A percentile compares a stretch with the other conserved stretches of the same genome.
These are phyloP conservation scores for Gopherus flavomarginatus DNA, from an alignment of 2,113 vertebrate genomes.

Conservation along the genomic window DNA sequence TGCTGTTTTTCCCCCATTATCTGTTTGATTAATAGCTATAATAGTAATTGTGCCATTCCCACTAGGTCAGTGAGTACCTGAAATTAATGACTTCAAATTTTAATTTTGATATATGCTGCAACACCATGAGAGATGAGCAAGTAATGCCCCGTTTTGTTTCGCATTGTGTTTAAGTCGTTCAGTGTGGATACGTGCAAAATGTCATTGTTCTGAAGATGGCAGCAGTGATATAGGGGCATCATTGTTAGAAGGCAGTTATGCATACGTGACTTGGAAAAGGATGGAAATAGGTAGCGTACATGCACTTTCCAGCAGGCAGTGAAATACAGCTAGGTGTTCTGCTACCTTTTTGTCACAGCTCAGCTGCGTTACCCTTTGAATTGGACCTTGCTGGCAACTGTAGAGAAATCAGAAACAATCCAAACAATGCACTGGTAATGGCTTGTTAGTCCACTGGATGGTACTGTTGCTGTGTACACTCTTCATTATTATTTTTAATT, in stretches of 20 bases:
- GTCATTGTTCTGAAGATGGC: not conserved
- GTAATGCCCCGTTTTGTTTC: not conserved
- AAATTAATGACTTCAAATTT: not conserved
- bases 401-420: not conserved
- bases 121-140: not conserved
- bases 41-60: not conserved
- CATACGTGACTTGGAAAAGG: not conserved
- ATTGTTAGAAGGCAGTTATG: not conserved
- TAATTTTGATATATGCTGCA: no score
- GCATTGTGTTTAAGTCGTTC: not conserved
- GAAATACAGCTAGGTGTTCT: not conserved
- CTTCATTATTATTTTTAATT: not conserved
- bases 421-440: not conserved
- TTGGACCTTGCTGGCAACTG: not conserved
- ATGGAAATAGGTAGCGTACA: not conserved
- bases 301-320: not conserved
- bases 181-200: not conserved
- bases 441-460: slow-evolving; percentile 11
- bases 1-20: not conserved
- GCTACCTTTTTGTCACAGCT: not conserved
- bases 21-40: not conserved
- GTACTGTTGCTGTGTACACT: slow-evolving; percentile 24
- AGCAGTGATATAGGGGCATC: not conserved
- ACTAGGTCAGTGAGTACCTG: not conserved
- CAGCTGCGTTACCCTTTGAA: not conserved